phyloP scores from a whole-genome alignment of 2,113 vertebrate species.

The Etheostoma cragini region DNA sequence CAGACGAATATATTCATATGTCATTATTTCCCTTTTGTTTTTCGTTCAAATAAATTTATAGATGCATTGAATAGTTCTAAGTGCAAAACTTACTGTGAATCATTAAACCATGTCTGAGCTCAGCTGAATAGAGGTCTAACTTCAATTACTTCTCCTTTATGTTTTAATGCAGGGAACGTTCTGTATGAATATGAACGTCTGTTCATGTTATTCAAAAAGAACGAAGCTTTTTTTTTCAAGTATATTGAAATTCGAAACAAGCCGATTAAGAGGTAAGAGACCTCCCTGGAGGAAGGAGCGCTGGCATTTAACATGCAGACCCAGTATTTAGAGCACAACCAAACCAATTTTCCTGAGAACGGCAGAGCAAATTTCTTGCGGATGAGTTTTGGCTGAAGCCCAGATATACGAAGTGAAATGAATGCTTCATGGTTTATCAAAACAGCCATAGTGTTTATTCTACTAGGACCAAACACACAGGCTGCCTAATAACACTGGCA shows the following conservation, averaged over 20 bases:
- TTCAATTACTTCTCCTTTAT: not conserved
- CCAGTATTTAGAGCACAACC: constrained; percentile 66
- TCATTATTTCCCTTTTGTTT: constrained; percentile 27
- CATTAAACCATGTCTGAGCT: constrained; percentile 13
- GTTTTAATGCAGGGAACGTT: constrained; percentile 7
- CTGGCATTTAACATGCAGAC: constrained; percentile 75
- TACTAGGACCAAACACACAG: constrained; percentile 57
- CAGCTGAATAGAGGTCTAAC: constrained; percentile 1
- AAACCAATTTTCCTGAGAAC: constrained; percentile 72
- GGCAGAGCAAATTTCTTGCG: constrained; percentile 56
- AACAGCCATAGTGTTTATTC: constrained; percentile 70
- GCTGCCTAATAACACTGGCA: constrained; percentile 61
- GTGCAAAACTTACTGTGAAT: constrained; percentile 1
- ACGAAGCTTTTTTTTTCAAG: constrained; percentile 49
- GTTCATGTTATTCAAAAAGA: constrained; percentile 68
- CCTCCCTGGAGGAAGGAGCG: constrained; percentile 62
- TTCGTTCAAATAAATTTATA: constrained; percentile 18
- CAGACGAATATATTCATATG: constrained; percentile 7
- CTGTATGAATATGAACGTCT: not conserved
- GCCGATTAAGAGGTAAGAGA: constrained; percentile 71
- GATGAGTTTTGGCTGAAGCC: constrained; percentile 62
- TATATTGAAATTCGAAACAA: constrained; percentile 81
- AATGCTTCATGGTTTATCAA: constrained; percentile 74
- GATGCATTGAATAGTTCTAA: not conserved
- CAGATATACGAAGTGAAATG: constrained; percentile 72